phyloP scores from a whole-genome alignment of 23 tunicate species.

The Phallusia fumigata region DNA sequence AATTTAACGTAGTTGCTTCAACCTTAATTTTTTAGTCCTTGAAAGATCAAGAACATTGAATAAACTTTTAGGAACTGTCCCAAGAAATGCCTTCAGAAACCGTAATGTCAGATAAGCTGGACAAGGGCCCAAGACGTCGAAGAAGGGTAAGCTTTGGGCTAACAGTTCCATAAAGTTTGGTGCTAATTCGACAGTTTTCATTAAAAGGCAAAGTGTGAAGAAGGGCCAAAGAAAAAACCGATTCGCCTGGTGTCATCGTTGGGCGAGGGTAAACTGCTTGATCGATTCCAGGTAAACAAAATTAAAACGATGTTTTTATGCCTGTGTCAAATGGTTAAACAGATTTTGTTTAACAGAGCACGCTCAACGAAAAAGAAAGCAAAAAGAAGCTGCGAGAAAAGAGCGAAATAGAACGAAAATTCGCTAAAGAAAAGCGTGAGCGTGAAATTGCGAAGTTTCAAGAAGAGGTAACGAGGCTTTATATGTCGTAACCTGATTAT shows the following conservation, averaged over 20 bases:
- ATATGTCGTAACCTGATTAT: too few relatives aligned
- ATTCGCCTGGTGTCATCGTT: slow-evolving; percentile 78
- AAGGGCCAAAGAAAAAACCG: slow-evolving; percentile 5
- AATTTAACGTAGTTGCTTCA: too few relatives aligned
- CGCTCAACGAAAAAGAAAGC: slow-evolving; percentile 62
- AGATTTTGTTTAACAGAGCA: slow-evolving; percentile 27
- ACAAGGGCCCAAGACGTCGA: slow-evolving; percentile 18
- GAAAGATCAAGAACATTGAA: too few relatives aligned
- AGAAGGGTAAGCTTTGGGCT: slow-evolving; percentile 14
- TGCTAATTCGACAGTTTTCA: background rate
- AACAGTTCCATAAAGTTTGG: background rate
- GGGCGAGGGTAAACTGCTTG: slow-evolving; percentile 85
- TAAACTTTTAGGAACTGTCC: too few relatives aligned
- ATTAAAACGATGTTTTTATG: background rate
- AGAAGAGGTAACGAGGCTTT: slow-evolving; percentile 56
- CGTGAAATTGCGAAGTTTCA: slow-evolving; percentile 77
- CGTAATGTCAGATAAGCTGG: background rate
- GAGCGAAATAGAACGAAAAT: slow-evolving; percentile 51
- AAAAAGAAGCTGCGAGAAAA: slow-evolving; percentile 61
- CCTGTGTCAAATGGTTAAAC: background rate
- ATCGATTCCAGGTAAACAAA: slow-evolving; percentile 42
- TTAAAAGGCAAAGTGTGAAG: background rate
- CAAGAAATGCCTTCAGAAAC: background rate
- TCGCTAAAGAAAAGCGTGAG: slow-evolving; percentile 68
- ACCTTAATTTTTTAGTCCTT: too few relatives aligned